A percentile compares a stretch with the other conserved stretches of the same genome.
These are phyloP conservation scores for Periophthalmus modestus DNA, from an alignment of 2,113 vertebrate species.

Conservation along the genomic window DNA sequence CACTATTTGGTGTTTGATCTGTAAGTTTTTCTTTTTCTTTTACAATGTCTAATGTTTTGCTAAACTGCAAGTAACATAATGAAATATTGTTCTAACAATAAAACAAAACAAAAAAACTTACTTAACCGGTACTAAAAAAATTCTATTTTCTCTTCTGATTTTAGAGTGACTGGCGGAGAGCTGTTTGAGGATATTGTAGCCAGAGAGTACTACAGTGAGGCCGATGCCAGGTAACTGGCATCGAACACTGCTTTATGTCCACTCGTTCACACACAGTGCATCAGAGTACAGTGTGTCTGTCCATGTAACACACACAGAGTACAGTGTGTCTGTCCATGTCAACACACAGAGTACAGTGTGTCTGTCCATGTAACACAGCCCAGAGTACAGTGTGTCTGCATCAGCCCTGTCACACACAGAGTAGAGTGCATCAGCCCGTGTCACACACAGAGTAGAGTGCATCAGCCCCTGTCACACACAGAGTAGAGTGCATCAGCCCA, in stretches of 20 bases:
- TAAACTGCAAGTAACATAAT: background rate
- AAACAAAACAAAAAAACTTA: background rate
- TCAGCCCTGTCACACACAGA: too few relatives aligned
- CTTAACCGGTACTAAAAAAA: constrained; percentile 2
- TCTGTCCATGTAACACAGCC: too few relatives aligned
- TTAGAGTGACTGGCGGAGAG: constrained; percentile 93
- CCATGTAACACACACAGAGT: too few relatives aligned
- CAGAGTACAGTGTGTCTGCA: too few relatives aligned
- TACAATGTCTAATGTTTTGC: background rate
- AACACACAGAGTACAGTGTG: too few relatives aligned
- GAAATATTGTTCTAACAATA: background rate
- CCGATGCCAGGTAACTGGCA: constrained; percentile 87
- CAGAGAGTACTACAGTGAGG: constrained; percentile 94
- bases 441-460: too few relatives aligned
- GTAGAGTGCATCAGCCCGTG: too few relatives aligned
- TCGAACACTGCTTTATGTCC: background rate
- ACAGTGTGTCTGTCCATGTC: too few relatives aligned
- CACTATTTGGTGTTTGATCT: constrained; percentile 78
- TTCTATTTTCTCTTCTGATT: constrained; percentile 39
- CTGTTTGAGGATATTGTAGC: constrained; percentile 95
- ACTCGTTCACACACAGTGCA: background rate
- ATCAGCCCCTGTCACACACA: too few relatives aligned
- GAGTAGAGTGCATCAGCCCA: too few relatives aligned
- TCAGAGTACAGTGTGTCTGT: too few relatives aligned
- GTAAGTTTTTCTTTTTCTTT: constrained; percentile 48